Evolutionary conservation across 2,113 vertebrate species (phyloP).

Genomic region (Megaceryle maxima): DNA sequence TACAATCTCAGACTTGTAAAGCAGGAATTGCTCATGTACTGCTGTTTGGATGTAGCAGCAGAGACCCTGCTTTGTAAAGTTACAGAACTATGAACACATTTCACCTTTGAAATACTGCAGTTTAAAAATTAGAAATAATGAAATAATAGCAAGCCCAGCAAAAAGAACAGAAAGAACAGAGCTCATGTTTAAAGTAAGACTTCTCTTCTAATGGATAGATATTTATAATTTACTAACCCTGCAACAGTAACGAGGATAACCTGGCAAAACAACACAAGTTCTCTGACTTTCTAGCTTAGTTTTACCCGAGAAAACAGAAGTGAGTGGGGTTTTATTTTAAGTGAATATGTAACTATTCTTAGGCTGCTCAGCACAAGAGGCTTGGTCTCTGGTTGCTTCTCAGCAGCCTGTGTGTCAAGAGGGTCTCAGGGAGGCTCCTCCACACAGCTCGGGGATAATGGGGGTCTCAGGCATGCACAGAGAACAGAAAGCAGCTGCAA

Average conservation of each 20-base stretch:
- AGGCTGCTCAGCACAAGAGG: neutral
- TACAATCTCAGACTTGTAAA: neutral
- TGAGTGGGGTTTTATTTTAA: neutral
- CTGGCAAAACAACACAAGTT: neutral
- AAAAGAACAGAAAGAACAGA: neutral
- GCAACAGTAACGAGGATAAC: neutral
- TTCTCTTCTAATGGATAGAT: neutral
- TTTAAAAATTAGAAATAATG: neutral
- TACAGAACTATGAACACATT: neutral
- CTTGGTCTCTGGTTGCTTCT: neutral
- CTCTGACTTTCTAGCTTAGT: neutral
- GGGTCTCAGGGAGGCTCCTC: neutral
- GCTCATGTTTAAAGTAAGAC: neutral
- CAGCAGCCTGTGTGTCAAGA: fast-evolving
- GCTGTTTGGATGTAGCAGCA: neutral
- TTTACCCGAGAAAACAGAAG: neutral
- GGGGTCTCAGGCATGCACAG: fast-evolving
- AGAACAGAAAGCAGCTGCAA: neutral
- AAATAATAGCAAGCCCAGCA: neutral
- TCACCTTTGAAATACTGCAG: neutral
- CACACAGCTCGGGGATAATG: neutral
- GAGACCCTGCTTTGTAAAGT: neutral
- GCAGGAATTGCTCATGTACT: neutral
- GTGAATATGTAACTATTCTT: neutral
- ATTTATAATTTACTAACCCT: constrained; percentile 18